A percentile compares a stretch with the other conserved stretches of the same genome.
phyloP scores from a whole-genome alignment of 2,888 invertebrate species.

The Sceliomorpha sp. region DNA sequence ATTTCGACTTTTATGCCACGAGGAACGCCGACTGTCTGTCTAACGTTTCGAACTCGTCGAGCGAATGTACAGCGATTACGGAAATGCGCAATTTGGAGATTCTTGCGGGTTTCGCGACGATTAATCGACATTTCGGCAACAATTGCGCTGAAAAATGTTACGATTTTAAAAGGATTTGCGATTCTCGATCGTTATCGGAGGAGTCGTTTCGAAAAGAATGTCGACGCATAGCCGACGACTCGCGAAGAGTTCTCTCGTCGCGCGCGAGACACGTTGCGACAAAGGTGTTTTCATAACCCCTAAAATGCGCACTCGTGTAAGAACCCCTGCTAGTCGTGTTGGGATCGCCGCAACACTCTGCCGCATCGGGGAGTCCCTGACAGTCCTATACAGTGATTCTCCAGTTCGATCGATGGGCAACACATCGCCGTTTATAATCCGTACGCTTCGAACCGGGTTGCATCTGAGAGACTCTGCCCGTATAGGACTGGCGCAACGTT shows the following conservation, averaged over 20 bases:
- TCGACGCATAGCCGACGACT: slow-evolving; percentile 12
- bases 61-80: too few species aligned
- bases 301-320: slow-evolving; percentile 32
- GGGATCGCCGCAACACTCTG: slow-evolving; percentile 67
- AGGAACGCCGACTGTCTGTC: too few species aligned
- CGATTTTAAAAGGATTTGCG: too few species aligned
- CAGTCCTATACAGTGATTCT: slow-evolving; percentile 64
- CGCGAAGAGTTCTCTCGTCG: slow-evolving; percentile 10
- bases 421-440: background rate
- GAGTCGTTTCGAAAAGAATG: slow-evolving; percentile 28
- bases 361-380: slow-evolving; percentile 63
- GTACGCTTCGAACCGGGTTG: slow-evolving; percentile 13
- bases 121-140: too few species aligned
- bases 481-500: slow-evolving; percentile 70
- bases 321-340: slow-evolving; percentile 65
- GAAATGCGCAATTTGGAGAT: too few species aligned
- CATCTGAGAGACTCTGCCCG: slow-evolving; percentile 61
- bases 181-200: too few species aligned
- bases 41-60: too few species aligned
- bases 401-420: slow-evolving; percentile 22
- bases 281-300: slow-evolving; percentile 42
- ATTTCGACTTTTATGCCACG: too few species aligned
- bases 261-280: slow-evolving; percentile 18
- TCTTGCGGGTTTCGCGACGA: too few species aligned
- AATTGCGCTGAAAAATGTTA: too few species aligned